These are phyloP conservation scores for Caloenas nicobarica DNA, from an alignment of 2,113 vertebrate genomes.

Conservation along the genomic window DNA sequence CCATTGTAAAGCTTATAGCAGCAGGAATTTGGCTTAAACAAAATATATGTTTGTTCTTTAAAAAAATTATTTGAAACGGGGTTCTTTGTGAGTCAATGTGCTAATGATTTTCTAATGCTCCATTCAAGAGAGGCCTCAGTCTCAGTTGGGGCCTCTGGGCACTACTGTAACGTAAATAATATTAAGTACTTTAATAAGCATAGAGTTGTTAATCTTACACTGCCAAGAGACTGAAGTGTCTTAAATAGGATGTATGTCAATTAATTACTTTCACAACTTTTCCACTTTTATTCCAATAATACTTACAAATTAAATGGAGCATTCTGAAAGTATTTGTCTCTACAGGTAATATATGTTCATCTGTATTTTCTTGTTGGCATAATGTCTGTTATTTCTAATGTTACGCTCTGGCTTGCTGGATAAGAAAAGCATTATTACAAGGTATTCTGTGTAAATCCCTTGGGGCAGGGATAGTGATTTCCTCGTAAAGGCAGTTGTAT, in stretches of 20 bases:
- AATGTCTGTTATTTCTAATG: neutral
- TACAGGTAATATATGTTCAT: neutral
- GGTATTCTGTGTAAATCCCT: neutral
- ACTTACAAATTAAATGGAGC: neutral
- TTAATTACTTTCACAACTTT: conserved; percentile 9
- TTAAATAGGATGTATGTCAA: neutral
- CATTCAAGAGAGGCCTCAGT: neutral
- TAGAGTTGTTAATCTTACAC: neutral
- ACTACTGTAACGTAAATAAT: conserved; percentile 2
- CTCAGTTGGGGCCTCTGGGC: neutral
- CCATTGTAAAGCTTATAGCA: neutral
- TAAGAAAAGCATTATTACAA: neutral
- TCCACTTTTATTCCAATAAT: neutral
- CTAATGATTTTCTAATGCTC: neutral
- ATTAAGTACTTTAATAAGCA: neutral
- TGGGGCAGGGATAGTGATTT: neutral
- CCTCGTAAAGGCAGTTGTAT: neutral
- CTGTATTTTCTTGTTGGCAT: neutral
- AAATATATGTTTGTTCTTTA: neutral
- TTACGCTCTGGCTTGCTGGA: neutral
- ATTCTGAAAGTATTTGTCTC: neutral
- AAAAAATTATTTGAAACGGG: neutral
- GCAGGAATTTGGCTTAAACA: neutral
- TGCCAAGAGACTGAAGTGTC: neutral
- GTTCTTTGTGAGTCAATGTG: neutral